A percentile compares a stretch with the other conserved stretches of the same genome.
Conservation (phyloP, 2,797 vertebrate species). For the Sarcoramphus papa region DNA sequence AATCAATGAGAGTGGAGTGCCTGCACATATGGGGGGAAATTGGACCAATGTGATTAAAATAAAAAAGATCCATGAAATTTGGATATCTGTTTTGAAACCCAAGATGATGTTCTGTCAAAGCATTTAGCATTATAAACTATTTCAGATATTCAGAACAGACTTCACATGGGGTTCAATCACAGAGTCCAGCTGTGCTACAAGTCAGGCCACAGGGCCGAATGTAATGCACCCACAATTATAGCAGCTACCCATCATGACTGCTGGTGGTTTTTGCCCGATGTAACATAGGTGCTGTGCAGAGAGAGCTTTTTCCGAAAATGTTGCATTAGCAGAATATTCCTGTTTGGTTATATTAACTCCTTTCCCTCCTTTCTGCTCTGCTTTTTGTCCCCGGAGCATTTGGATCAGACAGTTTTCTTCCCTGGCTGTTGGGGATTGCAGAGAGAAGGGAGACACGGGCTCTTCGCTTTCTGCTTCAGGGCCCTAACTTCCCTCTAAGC, state of each 20-base stretch:
- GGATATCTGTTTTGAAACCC: neutral
- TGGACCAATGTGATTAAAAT: neutral
- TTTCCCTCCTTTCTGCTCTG: neutral
- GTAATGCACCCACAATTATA: neutral
- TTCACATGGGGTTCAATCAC: neutral
- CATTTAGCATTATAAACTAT: neutral
- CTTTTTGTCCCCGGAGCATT: neutral
- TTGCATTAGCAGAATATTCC: neutral
- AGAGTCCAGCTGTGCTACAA: neutral
- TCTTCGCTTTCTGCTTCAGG: neutral
- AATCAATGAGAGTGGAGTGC: neutral
- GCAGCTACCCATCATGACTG: neutral
- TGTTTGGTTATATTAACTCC: neutral
- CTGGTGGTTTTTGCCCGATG: neutral
- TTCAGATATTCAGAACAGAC: neutral
- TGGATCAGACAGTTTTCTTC: neutral
- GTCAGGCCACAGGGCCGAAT: neutral
- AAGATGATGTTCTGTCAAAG: neutral
- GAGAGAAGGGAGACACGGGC: neutral
- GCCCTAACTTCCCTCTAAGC: neutral
- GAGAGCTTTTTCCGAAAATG: neutral
- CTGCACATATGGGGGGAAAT: neutral
- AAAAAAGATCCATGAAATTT: neutral
- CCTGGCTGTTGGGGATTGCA: rapidly evolving
- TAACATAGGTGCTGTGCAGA: neutral